phyloP scores from a whole-genome alignment of 2,113 vertebrate genomes.

The Psittacula cyanocephala region DNA sequence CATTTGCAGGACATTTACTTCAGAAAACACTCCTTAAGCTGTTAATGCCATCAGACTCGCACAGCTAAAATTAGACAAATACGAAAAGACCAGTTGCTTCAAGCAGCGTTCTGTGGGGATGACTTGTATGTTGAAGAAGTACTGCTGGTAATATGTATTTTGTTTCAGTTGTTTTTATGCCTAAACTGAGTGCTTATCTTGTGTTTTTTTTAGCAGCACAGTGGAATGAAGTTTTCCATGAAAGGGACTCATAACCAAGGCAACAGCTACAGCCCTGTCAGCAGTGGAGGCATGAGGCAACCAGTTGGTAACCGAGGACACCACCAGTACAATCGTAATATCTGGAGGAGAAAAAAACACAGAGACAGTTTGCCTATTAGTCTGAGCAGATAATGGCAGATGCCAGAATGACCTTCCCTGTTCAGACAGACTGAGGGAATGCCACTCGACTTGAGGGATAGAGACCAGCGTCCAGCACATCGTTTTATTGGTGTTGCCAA shows the following conservation, averaged over 20 bases:
- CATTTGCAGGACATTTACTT: background rate
- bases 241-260: conserved; percentile 85
- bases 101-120: background rate
- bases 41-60: background rate
- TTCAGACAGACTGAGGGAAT: conserved; percentile 53
- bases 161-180: background rate
- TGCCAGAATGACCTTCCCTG: conserved; percentile 18
- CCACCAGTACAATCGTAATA: conserved; percentile 89
- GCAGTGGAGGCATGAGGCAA: conserved; percentile 73
- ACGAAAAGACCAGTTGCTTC: background rate
- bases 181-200: background rate
- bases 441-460: conserved; percentile 54
- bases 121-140: background rate
- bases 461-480: conserved; percentile 75
- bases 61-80: background rate
- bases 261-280: conserved; percentile 75
- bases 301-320: conserved; percentile 81
- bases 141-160: background rate
- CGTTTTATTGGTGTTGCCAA: conserved; percentile 67
- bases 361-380: conserved; percentile 91
- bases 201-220: conserved; percentile 74
- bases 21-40: background rate
- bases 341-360: conserved; percentile 91
- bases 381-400: conserved; percentile 89
- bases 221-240: conserved; percentile 86